Percentiles rank a stretch among this genome's conserved stretches.
Conservation (phyloP, 2,113 vertebrate genomes). For the Elephas maximus region DNA sequence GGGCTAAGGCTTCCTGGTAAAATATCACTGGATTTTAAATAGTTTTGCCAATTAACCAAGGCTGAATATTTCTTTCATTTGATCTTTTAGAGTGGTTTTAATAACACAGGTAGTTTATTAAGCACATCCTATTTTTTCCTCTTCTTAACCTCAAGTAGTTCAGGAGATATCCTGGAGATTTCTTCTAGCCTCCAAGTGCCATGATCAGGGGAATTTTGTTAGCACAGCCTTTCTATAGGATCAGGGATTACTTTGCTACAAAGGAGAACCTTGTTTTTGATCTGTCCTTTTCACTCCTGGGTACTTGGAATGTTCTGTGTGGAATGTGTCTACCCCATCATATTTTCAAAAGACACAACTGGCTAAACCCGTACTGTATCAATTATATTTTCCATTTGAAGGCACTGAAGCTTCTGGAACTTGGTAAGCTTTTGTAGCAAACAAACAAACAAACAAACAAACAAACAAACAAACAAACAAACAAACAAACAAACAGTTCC, state of each 20-base stretch:
- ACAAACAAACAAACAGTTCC: conserved; percentile 82
- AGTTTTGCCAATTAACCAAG: not conserved
- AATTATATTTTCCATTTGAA: conserved; percentile 79
- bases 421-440: conserved; percentile 88
- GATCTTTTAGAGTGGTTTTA: conserved; percentile 32
- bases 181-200: not conserved
- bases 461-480: conserved; percentile 59
- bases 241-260: conserved; percentile 32
- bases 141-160: not conserved
- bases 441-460: conserved; percentile 70
- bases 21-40: conserved; percentile 22
- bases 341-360: conserved; percentile 77
- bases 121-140: not conserved
- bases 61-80: conserved; percentile 5
- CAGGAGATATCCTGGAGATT: not conserved
- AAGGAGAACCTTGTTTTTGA: conserved; percentile 64
- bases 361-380: conserved; percentile 68
- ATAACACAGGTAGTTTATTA: conserved; percentile 23
- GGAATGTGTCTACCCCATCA: conserved; percentile 65
- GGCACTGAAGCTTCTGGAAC: conserved; percentile 86
- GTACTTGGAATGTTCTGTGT: conserved; percentile 73
- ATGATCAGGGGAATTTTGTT: conserved; percentile 20
- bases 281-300: not conserved
- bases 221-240: not conserved
- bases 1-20: not conserved